These are phyloP conservation scores for Neodontobutis hainanensis DNA, from an alignment of 2,113 vertebrate genomes.

Conservation along the genomic window DNA sequence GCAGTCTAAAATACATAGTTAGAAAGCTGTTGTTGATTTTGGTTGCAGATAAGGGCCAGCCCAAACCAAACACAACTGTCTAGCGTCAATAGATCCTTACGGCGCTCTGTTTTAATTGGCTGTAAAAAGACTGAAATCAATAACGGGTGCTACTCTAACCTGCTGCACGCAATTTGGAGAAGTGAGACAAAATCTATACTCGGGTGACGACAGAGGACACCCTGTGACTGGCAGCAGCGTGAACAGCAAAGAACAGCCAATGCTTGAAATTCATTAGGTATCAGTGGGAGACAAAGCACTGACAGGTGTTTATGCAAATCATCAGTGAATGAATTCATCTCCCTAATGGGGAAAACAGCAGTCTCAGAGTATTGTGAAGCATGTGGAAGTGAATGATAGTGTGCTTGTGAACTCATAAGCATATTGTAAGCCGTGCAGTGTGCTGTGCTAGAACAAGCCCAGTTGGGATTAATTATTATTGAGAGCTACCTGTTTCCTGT, in stretches of 20 bases:
- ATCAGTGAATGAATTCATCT: slow-evolving; percentile 66
- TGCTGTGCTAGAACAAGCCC: neutral
- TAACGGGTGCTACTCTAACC: slow-evolving; percentile 6
- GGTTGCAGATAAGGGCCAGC: slow-evolving; percentile 3
- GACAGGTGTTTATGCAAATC: slow-evolving; percentile 81
- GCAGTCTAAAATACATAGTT: neutral
- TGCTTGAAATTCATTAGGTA: slow-evolving; percentile 74
- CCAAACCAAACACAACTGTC: slow-evolving; percentile 2
- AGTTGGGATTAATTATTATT: slow-evolving; percentile 29
- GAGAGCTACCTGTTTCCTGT: slow-evolving; percentile 7
- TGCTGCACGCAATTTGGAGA: slow-evolving; percentile 25
- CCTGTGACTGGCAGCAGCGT: slow-evolving; percentile 39
- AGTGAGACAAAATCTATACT: slow-evolving; percentile 29
- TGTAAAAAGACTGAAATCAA: slow-evolving; percentile 26
- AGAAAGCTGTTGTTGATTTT: neutral
- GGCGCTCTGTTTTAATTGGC: slow-evolving; percentile 19
- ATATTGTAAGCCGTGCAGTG: slow-evolving; percentile 22
- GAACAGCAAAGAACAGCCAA: slow-evolving; percentile 58
- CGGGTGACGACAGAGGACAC: slow-evolving; percentile 34
- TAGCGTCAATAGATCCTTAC: slow-evolving; percentile 31
- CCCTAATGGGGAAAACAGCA: slow-evolving; percentile 69
- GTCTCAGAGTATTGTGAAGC: slow-evolving; percentile 55
- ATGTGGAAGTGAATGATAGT: slow-evolving; percentile 58
- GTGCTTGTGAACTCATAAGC: slow-evolving; percentile 56
- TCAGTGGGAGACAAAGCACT: slow-evolving; percentile 75